phyloP scores from a whole-genome alignment of 2,888 invertebrate species.

The Apodemia mormo region DNA sequence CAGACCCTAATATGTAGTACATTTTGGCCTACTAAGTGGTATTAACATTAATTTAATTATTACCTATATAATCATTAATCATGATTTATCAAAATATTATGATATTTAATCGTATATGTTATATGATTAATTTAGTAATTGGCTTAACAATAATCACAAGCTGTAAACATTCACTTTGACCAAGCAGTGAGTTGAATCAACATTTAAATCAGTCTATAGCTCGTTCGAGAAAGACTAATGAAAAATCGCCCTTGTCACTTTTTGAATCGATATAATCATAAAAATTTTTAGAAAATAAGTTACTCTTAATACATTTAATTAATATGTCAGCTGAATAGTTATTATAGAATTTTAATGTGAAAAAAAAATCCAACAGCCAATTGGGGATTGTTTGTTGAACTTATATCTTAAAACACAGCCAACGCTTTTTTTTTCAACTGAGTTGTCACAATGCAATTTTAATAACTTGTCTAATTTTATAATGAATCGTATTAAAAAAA shows the following conservation, averaged over 20 bases:
- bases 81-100: background rate
- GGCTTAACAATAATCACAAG: slow-evolving; percentile 9
- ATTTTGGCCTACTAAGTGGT: background rate
- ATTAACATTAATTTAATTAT: background rate
- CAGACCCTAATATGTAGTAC: background rate
- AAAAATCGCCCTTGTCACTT: background rate
- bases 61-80: slow-evolving; percentile 9
- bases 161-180: background rate
- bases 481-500: no score
- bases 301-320: background rate
- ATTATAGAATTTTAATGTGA: no score
- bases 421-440: no score
- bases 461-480: no score
- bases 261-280: background rate
- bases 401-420: no score
- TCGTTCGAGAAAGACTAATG: background rate
- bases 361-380: no score
- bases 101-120: background rate
- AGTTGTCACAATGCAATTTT: no score
- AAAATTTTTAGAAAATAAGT: background rate
- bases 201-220: slow-evolving; percentile 6
- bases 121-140: slow-evolving; percentile 14
- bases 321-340: no score
- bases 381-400: no score
- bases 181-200: background rate